Evolutionary conservation across 2,797 vertebrate species (phyloP).

Genomic region (Lates japonicus): DNA sequence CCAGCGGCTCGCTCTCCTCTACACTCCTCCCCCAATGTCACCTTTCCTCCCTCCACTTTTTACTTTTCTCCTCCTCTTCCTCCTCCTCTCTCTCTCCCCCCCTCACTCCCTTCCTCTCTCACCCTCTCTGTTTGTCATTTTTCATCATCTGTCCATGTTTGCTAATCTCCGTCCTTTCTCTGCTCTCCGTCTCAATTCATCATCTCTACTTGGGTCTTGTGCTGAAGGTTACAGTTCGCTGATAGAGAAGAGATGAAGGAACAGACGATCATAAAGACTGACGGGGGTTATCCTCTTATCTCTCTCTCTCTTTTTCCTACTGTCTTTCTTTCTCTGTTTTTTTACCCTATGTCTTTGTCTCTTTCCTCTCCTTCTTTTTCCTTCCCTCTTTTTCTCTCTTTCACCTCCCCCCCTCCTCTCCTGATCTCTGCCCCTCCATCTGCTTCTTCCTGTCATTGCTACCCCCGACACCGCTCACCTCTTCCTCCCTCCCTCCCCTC

Average conservation of each 20-base stretch:
- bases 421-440: constrained; percentile 71
- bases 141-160: constrained; percentile 85
- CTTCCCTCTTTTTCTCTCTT: neutral
- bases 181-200: constrained; percentile 86
- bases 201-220: constrained; percentile 81
- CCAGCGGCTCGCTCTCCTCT: constrained; percentile 70
- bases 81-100: neutral
- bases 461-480: constrained; percentile 59
- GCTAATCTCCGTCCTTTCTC: constrained; percentile 86
- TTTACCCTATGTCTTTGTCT: neutral
- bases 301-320: constrained; percentile 16
- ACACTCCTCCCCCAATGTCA: constrained; percentile 76
- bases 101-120: constrained; percentile 30
- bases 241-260: constrained; percentile 75
- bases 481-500: constrained; percentile 37
- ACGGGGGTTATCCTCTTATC: constrained; percentile 66
- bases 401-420: constrained; percentile 1
- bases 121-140: constrained; percentile 85
- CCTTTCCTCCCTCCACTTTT: constrained; percentile 76
- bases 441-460: constrained; percentile 62
- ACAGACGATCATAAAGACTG: constrained; percentile 82
- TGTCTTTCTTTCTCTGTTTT: constrained; percentile 14
- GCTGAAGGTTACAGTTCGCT: constrained; percentile 84
- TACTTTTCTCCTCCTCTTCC: constrained; percentile 57
- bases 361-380: constrained; percentile 4